Base-by-base conservation (phyloP, 2,797 vertebrate species). In the Oceanodroma leucorhoa region DNA sequence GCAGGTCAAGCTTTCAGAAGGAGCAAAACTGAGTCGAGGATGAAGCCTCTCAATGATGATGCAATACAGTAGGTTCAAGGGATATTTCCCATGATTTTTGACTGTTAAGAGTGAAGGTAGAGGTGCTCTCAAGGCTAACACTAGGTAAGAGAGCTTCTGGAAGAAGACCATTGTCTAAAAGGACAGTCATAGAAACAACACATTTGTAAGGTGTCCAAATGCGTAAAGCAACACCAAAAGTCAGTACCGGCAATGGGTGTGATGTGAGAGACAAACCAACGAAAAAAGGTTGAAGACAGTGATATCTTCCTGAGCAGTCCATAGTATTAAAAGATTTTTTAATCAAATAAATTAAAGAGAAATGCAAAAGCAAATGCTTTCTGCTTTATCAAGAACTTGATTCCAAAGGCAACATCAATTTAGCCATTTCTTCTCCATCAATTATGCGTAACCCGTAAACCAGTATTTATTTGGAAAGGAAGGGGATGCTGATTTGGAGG, bases 191-290 rank as follows among this genome's bases (percentile, higher is more conserved):
- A 53, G 46, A 48, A 83, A 21, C 22, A 45, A 10, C 29, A 22
- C 11, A 1, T 77, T 57, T 2, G 0, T 40, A 15, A 34, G 43
- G 14, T 34, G 22, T 60, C 27, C 29, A 34, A 3, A 17, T 13
- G 15, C 5, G 1, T 48, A 54, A 57, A 5, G 7, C 57, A 34
- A 6, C 29, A 29, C 19, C 9, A 12, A 11, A 38, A 82, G 76
- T 36, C 54, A 19, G 36, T 19, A 4, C 53, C 50, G 36, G 41
- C 30, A 34, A 3, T 27, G 34, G 26, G 15, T 73, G 61, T 43
- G 9, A n/a, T 0, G 5, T 36, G 65, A 38, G 48, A 54, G 38
- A 43, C 45, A 83, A 48, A n/a, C 26, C 10, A 5, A 3, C 22
- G 41, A n/a, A 54, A 46, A 61, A 38, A 38, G 18, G 36, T 58